phyloP scores from a whole-genome alignment of 2,797 vertebrate species.

The Amblyraja radiata region DNA sequence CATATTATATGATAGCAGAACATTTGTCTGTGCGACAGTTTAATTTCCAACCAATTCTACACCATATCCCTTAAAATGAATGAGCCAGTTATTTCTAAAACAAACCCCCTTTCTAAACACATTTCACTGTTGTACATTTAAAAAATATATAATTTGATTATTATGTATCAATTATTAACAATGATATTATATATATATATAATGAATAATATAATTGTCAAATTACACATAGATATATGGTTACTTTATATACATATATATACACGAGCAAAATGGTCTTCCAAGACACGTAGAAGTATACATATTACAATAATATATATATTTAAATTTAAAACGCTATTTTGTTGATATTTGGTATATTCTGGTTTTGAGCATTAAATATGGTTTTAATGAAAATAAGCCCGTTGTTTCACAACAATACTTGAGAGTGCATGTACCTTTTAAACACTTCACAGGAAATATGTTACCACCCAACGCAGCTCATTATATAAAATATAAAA shows the following conservation, averaged over 20 bases:
- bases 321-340: neutral
- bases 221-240: no score
- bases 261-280: no score
- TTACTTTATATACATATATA: no score
- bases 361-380: neutral
- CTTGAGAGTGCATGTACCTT: neutral
- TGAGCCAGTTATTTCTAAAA: neutral
- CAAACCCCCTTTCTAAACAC: no score
- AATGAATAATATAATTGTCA: no score
- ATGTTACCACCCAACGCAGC: neutral
- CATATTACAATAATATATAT: neutral
- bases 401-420: neutral
- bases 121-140: neutral
- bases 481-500: neutral
- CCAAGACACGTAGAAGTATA: neutral
- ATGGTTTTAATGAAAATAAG: neutral
- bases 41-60: neutral
- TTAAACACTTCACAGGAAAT: neutral
- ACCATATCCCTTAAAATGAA: neutral
- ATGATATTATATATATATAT: no score
- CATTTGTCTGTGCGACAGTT: neutral
- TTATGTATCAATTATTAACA: neutral
- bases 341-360: neutral
- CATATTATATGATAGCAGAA: neutral
- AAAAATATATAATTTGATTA: neutral